phyloP scores from a whole-genome alignment of 2,888 invertebrate genomes.

The Pantelozetes paolii region DNA sequence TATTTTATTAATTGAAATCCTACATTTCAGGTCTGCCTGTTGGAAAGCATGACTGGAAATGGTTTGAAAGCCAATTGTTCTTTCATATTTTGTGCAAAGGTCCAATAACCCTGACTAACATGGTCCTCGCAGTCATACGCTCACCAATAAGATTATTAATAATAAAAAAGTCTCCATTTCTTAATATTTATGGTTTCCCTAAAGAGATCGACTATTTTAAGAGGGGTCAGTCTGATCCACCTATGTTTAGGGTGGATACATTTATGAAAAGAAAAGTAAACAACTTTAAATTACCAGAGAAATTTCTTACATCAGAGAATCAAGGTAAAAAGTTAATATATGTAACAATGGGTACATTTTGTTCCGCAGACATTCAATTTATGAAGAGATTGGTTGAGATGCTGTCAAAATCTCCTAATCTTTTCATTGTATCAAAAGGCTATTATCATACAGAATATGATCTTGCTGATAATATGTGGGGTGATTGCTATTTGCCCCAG shows the following conservation, averaged over 20 bases:
- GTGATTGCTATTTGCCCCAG: constrained; percentile 38
- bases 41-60: no score
- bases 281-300: background rate
- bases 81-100: no score
- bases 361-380: constrained; percentile 10
- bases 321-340: background rate
- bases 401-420: constrained; percentile 28
- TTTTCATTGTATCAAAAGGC: constrained; percentile 37
- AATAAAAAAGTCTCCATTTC: no score
- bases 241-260: background rate
- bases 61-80: no score
- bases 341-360: constrained; percentile 27
- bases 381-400: constrained; percentile 26
- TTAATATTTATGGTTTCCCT: background rate
- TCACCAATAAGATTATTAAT: no score
- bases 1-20: no score
- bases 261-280: background rate
- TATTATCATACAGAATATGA: constrained; percentile 31
- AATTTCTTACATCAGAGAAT: background rate
- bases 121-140: no score
- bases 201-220: background rate
- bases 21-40: no score
- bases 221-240: background rate
- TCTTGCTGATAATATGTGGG: constrained; percentile 39
- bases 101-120: no score